Evolutionary conservation across 2,888 invertebrate genomes (phyloP).

Genomic region (Leptothorax acervorum): DNA sequence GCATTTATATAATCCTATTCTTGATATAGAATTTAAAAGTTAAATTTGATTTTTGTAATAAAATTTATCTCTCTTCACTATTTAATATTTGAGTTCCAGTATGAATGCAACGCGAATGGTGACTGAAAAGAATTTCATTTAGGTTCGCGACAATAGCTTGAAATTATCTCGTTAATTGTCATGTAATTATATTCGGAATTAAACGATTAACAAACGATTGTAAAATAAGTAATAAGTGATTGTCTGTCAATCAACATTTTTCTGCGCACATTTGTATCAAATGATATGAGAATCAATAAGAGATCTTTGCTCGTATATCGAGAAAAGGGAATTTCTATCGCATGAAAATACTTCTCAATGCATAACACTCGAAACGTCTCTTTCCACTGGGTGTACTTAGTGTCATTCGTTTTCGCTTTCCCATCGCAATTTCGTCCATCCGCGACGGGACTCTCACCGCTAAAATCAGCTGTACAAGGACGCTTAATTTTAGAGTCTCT

Average conservation of each 20-base stretch:
- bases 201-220: neutral
- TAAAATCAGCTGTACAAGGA: conserved; percentile 23
- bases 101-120: neutral
- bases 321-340: neutral
- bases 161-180: neutral
- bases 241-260: neutral
- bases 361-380: neutral
- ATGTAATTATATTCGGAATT: neutral
- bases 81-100: neutral
- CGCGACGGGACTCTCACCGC: neutral
- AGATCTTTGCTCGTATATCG: neutral
- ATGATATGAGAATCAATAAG: neutral
- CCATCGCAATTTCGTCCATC: neutral
- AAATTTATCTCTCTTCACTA: neutral
- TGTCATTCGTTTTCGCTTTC: conserved; percentile 2
- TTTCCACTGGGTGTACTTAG: neutral
- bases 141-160: neutral
- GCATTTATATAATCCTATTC: neutral
- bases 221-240: conserved; percentile 2
- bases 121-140: neutral
- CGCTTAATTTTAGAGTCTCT: conserved; percentile 23
- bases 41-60: neutral
- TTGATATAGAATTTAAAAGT: neutral
- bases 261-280: neutral
- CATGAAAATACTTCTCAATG: neutral